These are phyloP conservation scores for Drosophila kepulauana DNA, from an alignment of 1,140 invertebrate species.

Conservation along the genomic window DNA sequence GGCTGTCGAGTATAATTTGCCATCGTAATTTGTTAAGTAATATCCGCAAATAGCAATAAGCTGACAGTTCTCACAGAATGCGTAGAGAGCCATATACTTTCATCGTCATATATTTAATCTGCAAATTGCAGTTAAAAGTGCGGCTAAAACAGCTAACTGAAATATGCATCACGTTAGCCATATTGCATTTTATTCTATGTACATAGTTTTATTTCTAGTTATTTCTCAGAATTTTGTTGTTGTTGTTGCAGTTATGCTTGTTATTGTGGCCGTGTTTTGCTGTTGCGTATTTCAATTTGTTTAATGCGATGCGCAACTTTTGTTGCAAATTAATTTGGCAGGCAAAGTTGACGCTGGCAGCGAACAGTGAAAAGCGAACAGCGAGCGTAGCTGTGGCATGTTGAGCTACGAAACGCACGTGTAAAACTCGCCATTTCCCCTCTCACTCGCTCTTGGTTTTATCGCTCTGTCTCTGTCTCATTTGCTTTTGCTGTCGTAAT, in stretches of 20 bases:
- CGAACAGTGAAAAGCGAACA: not conserved
- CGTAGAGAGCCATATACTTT: not conserved
- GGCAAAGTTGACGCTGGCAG: slow-evolving; percentile 62
- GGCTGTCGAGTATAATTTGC: slow-evolving; percentile 25
- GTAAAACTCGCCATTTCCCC: slow-evolving; percentile 22
- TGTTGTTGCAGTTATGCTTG: not conserved
- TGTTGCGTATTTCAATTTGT: slow-evolving; percentile 73
- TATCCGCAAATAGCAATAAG: slow-evolving; percentile 25
- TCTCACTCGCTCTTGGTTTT: slow-evolving; percentile 8
- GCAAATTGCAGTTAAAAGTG: slow-evolving; percentile 48
- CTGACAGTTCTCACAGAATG: slow-evolving; percentile 5
- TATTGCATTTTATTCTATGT: slow-evolving; percentile 17
- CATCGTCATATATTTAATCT: slow-evolving; percentile 44
- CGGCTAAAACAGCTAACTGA: slow-evolving; percentile 35
- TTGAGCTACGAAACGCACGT: slow-evolving; percentile 41
- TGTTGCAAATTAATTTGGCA: slow-evolving; percentile 82
- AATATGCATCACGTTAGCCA: slow-evolving; percentile 10
- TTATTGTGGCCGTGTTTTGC: slow-evolving; percentile 10
- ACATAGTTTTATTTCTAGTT: slow-evolving; percentile 1
- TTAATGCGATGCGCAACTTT: slow-evolving; percentile 74
- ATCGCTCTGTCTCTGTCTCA: slow-evolving; percentile 35
- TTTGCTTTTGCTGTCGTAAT: slow-evolving; percentile 64
- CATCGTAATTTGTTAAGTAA: slow-evolving; percentile 23
- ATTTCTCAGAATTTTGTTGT: slow-evolving; percentile 18
- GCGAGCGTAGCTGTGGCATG: slow-evolving; percentile 4